Evolutionary conservation across 23 tunicate species (phyloP), one percentile per base, ranked within the genome.

Genomic region (Phallusia fumigata): DNA sequence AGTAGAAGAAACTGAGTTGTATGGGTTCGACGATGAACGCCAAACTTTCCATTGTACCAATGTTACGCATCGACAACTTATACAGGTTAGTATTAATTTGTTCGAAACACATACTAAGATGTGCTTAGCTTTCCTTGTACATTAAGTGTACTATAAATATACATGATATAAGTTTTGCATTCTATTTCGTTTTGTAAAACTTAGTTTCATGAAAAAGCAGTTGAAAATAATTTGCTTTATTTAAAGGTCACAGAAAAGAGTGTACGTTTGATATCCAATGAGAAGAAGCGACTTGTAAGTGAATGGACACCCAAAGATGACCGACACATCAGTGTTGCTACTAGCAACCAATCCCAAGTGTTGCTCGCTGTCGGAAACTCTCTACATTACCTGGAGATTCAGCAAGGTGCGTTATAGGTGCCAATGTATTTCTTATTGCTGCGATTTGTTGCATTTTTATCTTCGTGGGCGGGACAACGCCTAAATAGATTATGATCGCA

Each of bases 1-100:
- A 74, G 92, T 92, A 1, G 95, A 93, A 64, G 99, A 97, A 82
- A 84, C 84, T 26, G 97, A 97, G 16, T 47, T 91, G 15, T 65
- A 65, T 26, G 99, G 99, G 22, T 97, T 92, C 58, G 93, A 88
- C 28, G 88, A 85, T 40, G 96, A 96, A 24, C 76, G 76, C 28
- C 95, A 88, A 76, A 92, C 97, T 18, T 83, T 88, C 65, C 82
- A 75, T 33, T 83, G 90, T 31, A 30, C 91, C 77, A 97, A 97
- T 80, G 99, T 97, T 65, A 16, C 44, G 0, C 53, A 79, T 78
- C 74, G 87, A 36, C 99, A 97, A 80, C 75, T 97, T 33, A 40
- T 97, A 28, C 99, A 97, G 82, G 94, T 89, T 74, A 22, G 81
- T 19, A 10, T 40, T 40, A 10, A 5, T 3, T 40, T 40, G 47